Percentiles rank a stretch among this genome's conserved stretches.
Conservation (phyloP, 2,797 vertebrate species). For the Acanthopagrus latus region DNA sequence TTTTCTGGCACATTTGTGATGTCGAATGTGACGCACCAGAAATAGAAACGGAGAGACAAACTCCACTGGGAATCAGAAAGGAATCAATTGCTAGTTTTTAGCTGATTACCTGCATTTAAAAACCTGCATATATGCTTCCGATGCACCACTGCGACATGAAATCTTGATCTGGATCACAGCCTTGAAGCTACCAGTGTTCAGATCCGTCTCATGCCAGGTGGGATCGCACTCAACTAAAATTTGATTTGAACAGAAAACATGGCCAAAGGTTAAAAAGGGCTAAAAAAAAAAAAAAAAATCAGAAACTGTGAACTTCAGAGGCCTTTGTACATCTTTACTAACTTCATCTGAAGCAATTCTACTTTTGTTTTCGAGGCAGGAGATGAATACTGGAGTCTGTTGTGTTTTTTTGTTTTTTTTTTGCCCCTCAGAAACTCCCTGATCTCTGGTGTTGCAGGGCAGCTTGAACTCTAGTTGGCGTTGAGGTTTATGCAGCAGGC, state of each 20-base stretch:
- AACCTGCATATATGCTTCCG: too few species aligned
- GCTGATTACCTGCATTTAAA: too few species aligned
- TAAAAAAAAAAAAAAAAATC: conserved; percentile 29
- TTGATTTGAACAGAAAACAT: conserved; percentile 19
- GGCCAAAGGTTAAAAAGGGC: neutral
- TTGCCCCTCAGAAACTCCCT: neutral
- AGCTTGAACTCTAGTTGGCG: conserved; percentile 32
- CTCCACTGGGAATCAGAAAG: too few species aligned
- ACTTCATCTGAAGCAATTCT: conserved; percentile 15
- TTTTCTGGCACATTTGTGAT: too few species aligned
- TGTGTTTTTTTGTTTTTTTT: neutral
- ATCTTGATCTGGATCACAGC: neutral
- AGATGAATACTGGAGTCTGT: conserved; percentile 13
- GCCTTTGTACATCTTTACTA: neutral
- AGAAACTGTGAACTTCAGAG: conserved; percentile 3
- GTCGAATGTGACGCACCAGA: too few species aligned
- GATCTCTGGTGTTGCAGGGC: conserved; percentile 22
- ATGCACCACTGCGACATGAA: neutral
- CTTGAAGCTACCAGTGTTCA: neutral
- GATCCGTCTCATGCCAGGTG: neutral
- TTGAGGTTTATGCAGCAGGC: conserved; percentile 16
- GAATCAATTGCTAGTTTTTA: too few species aligned
- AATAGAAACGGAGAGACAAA: too few species aligned
- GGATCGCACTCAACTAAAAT: conserved; percentile 7
- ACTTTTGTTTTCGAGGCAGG: conserved; percentile 17